These are phyloP conservation scores for Discoglossus pictus DNA, from an alignment of 2,797 vertebrate species.

Conservation along the genomic window DNA sequence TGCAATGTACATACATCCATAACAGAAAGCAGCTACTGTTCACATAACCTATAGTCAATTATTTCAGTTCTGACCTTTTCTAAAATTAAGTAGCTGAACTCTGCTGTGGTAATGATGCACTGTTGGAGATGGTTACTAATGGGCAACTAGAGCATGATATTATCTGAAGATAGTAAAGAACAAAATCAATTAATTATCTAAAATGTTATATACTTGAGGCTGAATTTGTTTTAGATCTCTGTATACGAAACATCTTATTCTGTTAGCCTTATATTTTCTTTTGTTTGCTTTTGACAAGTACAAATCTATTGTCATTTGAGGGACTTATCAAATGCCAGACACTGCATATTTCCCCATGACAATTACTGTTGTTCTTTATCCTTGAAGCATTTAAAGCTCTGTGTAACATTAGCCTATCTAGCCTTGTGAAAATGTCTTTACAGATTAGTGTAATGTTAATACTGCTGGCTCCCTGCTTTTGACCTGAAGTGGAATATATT, in stretches of 20 bases:
- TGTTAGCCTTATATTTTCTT: slow-evolving; percentile 38
- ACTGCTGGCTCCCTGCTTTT: slow-evolving; percentile 73
- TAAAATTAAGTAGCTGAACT: too few relatives aligned
- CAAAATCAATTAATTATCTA: too few relatives aligned
- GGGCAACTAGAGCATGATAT: too few relatives aligned
- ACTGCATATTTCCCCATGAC: slow-evolving; percentile 61
- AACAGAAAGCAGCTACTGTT: too few relatives aligned
- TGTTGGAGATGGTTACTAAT: too few relatives aligned
- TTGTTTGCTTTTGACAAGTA: slow-evolving; percentile 49
- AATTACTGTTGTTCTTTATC: slow-evolving; percentile 67
- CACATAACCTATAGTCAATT: too few relatives aligned
- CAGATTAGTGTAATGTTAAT: slow-evolving; percentile 81
- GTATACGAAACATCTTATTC: slow-evolving; percentile 1
- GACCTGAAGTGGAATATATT: slow-evolving; percentile 76
- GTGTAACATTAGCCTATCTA: slow-evolving; percentile 76
- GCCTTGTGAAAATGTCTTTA: slow-evolving; percentile 77
- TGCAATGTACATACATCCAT: neutral
- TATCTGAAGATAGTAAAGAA: too few relatives aligned
- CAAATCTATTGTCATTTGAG: slow-evolving; percentile 58
- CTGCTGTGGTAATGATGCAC: too few relatives aligned
- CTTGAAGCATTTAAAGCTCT: slow-evolving; percentile 70
- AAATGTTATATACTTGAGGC: too few relatives aligned
- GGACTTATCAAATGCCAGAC: slow-evolving; percentile 51
- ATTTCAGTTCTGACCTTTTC: too few relatives aligned
- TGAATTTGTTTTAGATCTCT: slow-evolving; percentile 8